phyloP scores from a whole-genome alignment of 2,797 vertebrate genomes.

The Numenius phaeopus region DNA sequence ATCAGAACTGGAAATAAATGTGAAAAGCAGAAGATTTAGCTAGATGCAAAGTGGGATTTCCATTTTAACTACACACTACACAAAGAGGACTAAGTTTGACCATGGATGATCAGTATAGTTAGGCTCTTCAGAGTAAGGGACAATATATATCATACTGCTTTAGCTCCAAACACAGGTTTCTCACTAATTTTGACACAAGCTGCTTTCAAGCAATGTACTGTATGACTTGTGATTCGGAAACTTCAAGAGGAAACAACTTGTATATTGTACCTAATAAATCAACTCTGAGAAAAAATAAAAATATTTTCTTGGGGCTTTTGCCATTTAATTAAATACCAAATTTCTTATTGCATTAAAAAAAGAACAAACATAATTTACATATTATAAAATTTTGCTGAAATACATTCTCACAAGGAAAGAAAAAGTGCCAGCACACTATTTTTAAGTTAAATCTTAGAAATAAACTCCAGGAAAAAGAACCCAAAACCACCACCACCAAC shows the following conservation, averaged over 20 bases:
- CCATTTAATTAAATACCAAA: not conserved
- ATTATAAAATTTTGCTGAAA: not conserved
- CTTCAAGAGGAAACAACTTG: not conserved
- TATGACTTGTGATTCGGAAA: not conserved
- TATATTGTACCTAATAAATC: not conserved
- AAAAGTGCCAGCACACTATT: not conserved
- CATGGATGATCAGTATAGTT: not conserved
- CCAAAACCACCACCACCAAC: fast-evolving
- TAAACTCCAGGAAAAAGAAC: fast-evolving
- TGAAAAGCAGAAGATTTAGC: not conserved
- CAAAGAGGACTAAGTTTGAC: not conserved
- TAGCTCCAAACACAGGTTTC: not conserved
- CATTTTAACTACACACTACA: not conserved
- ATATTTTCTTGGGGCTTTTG: not conserved
- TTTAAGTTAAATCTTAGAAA: not conserved
- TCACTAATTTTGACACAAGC: not conserved
- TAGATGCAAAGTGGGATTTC: not conserved
- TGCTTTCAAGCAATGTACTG: not conserved
- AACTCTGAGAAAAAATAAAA: not conserved
- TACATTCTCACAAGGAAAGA: not conserved
- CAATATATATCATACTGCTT: not conserved
- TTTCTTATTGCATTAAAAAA: not conserved
- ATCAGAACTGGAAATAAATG: not conserved
- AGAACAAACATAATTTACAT: fast-evolving
- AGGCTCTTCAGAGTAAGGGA: not conserved